These are phyloP conservation scores for Scolopax mira DNA, from an alignment of 2,113 vertebrate species.

Conservation along the genomic window DNA sequence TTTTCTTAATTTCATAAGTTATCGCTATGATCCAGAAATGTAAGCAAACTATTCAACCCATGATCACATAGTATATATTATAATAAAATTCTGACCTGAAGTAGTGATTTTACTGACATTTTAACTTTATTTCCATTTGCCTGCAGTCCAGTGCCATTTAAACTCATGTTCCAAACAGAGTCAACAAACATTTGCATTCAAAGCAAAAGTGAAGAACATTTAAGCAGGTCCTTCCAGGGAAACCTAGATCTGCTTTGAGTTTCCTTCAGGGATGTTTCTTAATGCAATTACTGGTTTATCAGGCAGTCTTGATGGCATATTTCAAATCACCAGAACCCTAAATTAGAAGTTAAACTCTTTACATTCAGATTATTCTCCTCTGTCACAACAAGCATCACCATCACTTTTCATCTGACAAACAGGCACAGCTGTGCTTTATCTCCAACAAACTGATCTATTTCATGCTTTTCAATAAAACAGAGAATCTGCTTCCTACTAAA, in stretches of 20 bases:
- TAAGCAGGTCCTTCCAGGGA: not conserved
- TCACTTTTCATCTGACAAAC: not conserved
- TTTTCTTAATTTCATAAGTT: not conserved
- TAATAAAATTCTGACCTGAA: not conserved
- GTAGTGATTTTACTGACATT: not conserved
- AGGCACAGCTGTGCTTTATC: not conserved
- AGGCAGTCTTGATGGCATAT: not conserved
- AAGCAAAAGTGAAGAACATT: not conserved
- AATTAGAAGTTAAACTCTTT: not conserved
- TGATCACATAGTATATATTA: not conserved
- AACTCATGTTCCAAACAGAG: not conserved
- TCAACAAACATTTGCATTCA: not conserved
- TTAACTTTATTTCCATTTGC: not conserved
- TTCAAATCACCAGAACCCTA: not conserved
- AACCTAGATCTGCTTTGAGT: not conserved
- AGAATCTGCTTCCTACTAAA: not conserved
- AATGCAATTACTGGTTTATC: not conserved
- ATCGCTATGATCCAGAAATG: not conserved
- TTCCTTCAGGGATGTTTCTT: not conserved
- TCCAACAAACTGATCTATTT: not conserved
- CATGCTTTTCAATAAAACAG: not conserved
- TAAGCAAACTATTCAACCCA: not conserved
- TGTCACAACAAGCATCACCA: not conserved
- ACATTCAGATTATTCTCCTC: not conserved
- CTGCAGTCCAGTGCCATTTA: not conserved